Evolutionary conservation across 1,140 invertebrate species (phyloP), one percentile per base, ranked within the genome.

Genomic region (Calephelis nemesis): DNA sequence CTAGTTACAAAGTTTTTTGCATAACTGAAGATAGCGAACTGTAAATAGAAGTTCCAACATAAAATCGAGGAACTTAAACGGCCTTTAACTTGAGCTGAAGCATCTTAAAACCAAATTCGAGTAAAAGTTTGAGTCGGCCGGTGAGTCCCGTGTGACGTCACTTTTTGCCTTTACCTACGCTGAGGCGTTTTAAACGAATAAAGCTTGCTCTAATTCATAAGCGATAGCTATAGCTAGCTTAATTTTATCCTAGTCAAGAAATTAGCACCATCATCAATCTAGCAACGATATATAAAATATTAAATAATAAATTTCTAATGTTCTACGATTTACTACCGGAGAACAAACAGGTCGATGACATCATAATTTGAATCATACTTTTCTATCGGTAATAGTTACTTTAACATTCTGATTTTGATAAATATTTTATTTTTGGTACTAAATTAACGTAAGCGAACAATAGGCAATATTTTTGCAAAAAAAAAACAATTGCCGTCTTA

Each of bases 21-120:
- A 58, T 58, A 58, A 58, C 54, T 58, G 39, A 58, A 58, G 54
- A 47, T 48, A 39, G 48, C 40, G 50, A 69, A 64, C 19, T 64
- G 62, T 52, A 69, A 69, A 71, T 68, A 68, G 40, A 63, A 69
- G 19, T 54, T 52, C 19, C 50, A 64, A 62, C 15, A 65, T 60
- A 67, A 65, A 62, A 65, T 68, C 49, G 45, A n/a, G 13, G 11
- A 68, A 68, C 52, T 54, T 15, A 47, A 72, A 65, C 65, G 12
- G 63, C 62, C 48, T 70, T 63, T 70, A 65, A 73, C 70, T 49
- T 70, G 65, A 54, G 11, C 42, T 49, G 11, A 30, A 49, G 63
- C 47, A 74, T 68, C 66, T 74, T 74, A 71, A 71, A 74, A 74
- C 63, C 72, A 74, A 74, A 74, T 68, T 71, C 68, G 5, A 63